Evolutionary conservation across 2,888 invertebrate species (phyloP).

Genomic region (Saturnia japonica): DNA sequence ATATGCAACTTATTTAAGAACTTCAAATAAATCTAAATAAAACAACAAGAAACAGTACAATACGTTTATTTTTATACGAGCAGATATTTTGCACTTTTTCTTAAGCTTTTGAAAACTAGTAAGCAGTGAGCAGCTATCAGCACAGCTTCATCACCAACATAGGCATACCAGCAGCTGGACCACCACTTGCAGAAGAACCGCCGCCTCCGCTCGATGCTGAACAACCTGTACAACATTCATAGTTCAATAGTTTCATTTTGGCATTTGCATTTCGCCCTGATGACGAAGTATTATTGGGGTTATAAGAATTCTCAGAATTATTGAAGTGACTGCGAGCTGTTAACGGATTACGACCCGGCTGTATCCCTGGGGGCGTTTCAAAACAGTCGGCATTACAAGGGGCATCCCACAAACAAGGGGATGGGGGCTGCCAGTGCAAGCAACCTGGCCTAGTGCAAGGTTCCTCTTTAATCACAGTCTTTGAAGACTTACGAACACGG

Average conservation of each 20-base stretch:
- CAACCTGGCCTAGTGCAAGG: constrained; percentile 65
- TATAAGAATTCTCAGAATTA: constrained; percentile 4
- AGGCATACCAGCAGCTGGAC: constrained; percentile 56
- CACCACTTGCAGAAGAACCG: constrained; percentile 45
- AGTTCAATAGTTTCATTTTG: constrained; percentile 55
- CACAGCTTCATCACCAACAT: constrained; percentile 73
- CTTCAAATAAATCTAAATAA: neutral
- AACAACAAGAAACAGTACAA: constrained; percentile 28
- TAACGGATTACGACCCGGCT: constrained; percentile 56
- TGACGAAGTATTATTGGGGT: constrained; percentile 17
- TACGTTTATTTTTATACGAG: constrained; percentile 34
- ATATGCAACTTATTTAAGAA: neutral
- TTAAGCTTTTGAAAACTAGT: constrained; percentile 50
- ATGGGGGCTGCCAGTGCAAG: constrained; percentile 68
- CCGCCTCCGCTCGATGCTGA: constrained; percentile 48
- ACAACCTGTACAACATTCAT: constrained; percentile 68
- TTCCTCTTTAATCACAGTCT: constrained; percentile 47
- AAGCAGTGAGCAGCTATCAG: constrained; percentile 32
- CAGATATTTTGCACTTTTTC: constrained; percentile 61
- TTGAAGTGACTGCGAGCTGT: constrained; percentile 36
- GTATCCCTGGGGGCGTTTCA: constrained; percentile 57
- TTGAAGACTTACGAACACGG: constrained; percentile 40
- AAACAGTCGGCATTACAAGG: constrained; percentile 76
- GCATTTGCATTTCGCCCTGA: constrained; percentile 31
- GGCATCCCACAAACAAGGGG: constrained; percentile 68